A percentile compares a stretch with the other conserved stretches of the same genome.
These are phyloP conservation scores for Mercenaria mercenaria DNA, from an alignment of 1,140 invertebrate genomes.

Conservation along the genomic window DNA sequence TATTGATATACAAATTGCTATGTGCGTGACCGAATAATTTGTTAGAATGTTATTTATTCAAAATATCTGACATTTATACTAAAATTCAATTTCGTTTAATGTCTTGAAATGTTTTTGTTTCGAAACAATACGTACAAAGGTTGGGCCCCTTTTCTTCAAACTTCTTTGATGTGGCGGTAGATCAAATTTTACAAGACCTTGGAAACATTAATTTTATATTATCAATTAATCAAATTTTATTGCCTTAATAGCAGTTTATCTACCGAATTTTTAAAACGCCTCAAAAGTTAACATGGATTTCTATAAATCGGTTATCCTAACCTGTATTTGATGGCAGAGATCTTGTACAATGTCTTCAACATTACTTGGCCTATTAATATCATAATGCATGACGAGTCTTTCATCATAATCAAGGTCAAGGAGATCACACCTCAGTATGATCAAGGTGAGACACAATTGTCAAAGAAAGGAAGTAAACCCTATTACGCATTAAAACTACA, in stretches of 20 bases:
- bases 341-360: not conserved
- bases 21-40: slow-evolving; percentile 35
- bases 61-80: slow-evolving; percentile 23
- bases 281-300: not conserved
- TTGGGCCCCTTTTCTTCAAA: not conserved
- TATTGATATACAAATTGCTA: slow-evolving; percentile 32
- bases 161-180: slow-evolving; percentile 33
- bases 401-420: not conserved
- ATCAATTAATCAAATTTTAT: slow-evolving; percentile 23
- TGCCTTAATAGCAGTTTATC: not conserved
- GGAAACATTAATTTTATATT: slow-evolving; percentile 11
- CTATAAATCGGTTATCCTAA: not conserved
- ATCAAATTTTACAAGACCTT: not conserved
- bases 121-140: slow-evolving; percentile 36
- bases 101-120: slow-evolving; percentile 5
- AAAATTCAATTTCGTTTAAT: slow-evolving; percentile 8
- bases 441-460: no score
- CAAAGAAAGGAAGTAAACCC: no score
- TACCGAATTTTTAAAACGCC: not conserved
- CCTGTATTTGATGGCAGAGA: not conserved
- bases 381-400: not conserved
- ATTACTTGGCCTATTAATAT: not conserved
- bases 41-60: slow-evolving; percentile 32
- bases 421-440: no score
- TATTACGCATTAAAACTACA: no score